Percentiles rank a stretch among this genome's conserved stretches.
Conservation (phyloP, 1,140 invertebrate species). For the Camponotus vicinus region DNA sequence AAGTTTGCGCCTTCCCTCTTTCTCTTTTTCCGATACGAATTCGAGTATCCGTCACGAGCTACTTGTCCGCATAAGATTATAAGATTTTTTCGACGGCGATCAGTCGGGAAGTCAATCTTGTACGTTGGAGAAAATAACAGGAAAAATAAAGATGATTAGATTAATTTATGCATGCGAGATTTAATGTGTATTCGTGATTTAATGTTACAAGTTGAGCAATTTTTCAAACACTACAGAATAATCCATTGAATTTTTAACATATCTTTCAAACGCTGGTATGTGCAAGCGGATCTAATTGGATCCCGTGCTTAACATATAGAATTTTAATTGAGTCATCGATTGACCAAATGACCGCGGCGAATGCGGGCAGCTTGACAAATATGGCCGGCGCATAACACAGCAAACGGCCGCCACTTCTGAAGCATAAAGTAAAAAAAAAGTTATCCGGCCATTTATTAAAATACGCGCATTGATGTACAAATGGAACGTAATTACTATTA, state of each 20-base stretch:
- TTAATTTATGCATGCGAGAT: background rate
- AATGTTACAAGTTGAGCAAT: background rate
- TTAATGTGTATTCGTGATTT: background rate
- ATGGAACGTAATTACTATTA: conserved; percentile 62
- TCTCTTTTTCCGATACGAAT: background rate
- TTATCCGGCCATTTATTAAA: conserved; percentile 47
- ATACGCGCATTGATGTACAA: conserved; percentile 59
- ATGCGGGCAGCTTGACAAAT: conserved; percentile 32
- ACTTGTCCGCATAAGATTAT: too few species aligned
- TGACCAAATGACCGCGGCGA: conserved; percentile 38
- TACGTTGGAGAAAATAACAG: background rate
- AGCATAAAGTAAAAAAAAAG: background rate
- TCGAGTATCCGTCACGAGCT: background rate
- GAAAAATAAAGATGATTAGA: background rate
- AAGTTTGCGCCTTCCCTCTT: background rate
- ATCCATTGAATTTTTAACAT: background rate
- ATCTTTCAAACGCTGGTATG: conserved; percentile 14
- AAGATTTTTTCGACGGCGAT: background rate
- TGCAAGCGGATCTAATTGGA: conserved; percentile 28
- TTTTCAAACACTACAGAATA: background rate
- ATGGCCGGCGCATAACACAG: background rate
- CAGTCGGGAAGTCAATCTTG: background rate
- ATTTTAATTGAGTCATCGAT: conserved; percentile 62
- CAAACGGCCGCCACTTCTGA: conserved; percentile 24
- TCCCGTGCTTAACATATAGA: conserved; percentile 46